Percentiles rank a stretch among this genome's conserved stretches.
These are phyloP conservation scores for Philaethria dido DNA, from an alignment of 2,888 invertebrate genomes.

Conservation along the genomic window DNA sequence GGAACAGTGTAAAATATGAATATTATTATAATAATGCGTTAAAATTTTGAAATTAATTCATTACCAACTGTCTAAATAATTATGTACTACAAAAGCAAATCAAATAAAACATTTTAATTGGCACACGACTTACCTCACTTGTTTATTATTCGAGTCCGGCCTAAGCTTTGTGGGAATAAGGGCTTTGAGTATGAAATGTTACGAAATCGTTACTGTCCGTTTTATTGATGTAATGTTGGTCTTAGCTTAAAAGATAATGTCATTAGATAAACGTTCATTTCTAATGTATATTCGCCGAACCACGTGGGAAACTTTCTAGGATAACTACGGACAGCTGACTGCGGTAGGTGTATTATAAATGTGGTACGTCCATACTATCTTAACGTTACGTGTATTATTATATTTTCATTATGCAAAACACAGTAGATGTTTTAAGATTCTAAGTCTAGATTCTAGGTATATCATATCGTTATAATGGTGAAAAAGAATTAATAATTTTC, in stretches of 20 bases:
- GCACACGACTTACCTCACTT: conserved; percentile 10
- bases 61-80: not conserved
- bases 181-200: conserved; percentile 25
- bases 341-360: conserved; percentile 35
- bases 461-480: not conserved
- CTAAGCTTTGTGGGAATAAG: conserved; percentile 27
- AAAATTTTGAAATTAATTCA: not conserved
- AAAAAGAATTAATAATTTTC: not conserved
- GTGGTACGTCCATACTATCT: conserved; percentile 38
- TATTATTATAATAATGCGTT: too few species aligned
- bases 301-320: conserved; percentile 49
- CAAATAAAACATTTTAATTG: conserved; percentile 19
- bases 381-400: conserved; percentile 12
- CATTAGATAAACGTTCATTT: conserved; percentile 42
- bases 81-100: not conserved
- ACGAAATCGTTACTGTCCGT: conserved; percentile 32
- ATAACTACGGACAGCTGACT: conserved; percentile 31
- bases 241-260: conserved; percentile 39
- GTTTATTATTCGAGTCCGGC: conserved; percentile 11
- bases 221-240: conserved; percentile 38
- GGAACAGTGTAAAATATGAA: too few species aligned
- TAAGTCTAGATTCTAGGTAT: not conserved
- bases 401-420: conserved; percentile 1
- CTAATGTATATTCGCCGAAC: conserved; percentile 43
- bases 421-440: not conserved